Base-by-base conservation (phyloP, 1,140 invertebrate genomes). In the Eumaeus atala region DNA sequence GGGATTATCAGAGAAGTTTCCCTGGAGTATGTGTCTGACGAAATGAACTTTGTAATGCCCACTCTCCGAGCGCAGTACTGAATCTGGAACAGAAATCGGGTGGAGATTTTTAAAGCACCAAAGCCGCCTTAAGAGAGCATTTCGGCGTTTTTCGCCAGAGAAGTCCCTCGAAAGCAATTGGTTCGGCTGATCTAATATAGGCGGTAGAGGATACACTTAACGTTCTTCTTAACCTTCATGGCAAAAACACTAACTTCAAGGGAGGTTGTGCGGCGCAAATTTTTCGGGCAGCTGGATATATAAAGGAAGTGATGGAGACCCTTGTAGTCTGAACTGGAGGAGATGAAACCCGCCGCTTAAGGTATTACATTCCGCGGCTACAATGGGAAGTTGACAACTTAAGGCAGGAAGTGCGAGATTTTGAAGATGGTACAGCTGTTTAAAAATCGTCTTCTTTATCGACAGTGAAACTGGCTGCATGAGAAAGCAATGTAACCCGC, bases 191-290 rank as follows among this genome's bases (percentile, higher is more conserved):
- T 6, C 6, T 28, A 28, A 3, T 2, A 6, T 6, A 28, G 21
- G 21, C 21, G 21, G 21, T 6, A 3, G 21, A 28, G 21, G 47
- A 16, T 11, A 48, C 28, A 8, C 28, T 48, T 1, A 16, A 33
- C 16, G 47, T 18, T 16, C 28, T 48, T 11, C 47, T 48, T 7
- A 18, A 18, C 18, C 16, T 48, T 9, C 9, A 18, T 28, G 47
- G 47, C 18, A 48, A 21, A 10, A 48, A 9, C 12, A n/a, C n/a
- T n/a, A n/a, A n/a, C n/a, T n/a, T 48, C 1, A 48, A 48, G 28
- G 47, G 28, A 0, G 47, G 47, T 0, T 48, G 28, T 14, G 18
- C 47, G 6, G 9, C 7, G 1, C 18, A 48, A 48, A 48, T 48
- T 1, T 11, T 11, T 9, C 9, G 12, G 21, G 47, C 47, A 4